Conservation (phyloP, 2,888 invertebrate species). For the Pachycephus smyrnensis region DNA sequence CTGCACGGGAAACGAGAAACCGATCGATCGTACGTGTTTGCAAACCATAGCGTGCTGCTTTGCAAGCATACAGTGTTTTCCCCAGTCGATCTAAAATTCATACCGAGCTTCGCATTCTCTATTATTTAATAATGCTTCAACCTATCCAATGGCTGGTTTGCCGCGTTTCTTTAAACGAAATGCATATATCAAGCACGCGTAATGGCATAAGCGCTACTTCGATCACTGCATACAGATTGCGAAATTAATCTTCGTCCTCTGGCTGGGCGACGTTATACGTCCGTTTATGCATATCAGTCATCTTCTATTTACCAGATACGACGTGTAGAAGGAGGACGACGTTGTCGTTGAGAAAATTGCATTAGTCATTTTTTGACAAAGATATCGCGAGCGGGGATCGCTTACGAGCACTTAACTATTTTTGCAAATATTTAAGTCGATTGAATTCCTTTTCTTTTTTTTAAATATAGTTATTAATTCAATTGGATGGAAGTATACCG, state of each 20-base stretch:
- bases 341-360: not conserved
- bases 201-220: constrained; percentile 1
- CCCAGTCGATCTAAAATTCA: constrained; percentile 30
- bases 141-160: constrained; percentile 14
- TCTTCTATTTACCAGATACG: constrained; percentile 28
- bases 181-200: not conserved
- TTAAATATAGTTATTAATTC: not conserved
- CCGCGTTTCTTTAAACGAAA: constrained; percentile 5
- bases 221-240: not conserved
- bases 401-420: not conserved
- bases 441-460: not conserved
- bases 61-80: constrained; percentile 7
- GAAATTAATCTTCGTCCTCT: not conserved
- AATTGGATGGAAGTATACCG: not conserved
- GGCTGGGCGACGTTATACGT: not conserved
- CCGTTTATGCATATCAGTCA: constrained; percentile 28
- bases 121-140: constrained; percentile 32
- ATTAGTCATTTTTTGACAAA: not conserved
- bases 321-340: not conserved
- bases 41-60: not conserved
- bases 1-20: not conserved
- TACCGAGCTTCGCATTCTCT: constrained; percentile 15
- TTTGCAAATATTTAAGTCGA: not conserved
- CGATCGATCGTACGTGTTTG: constrained; percentile 4
- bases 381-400: not conserved